Conservation (phyloP, 1,140 invertebrate species). For the Drosophila ironensis region DNA sequence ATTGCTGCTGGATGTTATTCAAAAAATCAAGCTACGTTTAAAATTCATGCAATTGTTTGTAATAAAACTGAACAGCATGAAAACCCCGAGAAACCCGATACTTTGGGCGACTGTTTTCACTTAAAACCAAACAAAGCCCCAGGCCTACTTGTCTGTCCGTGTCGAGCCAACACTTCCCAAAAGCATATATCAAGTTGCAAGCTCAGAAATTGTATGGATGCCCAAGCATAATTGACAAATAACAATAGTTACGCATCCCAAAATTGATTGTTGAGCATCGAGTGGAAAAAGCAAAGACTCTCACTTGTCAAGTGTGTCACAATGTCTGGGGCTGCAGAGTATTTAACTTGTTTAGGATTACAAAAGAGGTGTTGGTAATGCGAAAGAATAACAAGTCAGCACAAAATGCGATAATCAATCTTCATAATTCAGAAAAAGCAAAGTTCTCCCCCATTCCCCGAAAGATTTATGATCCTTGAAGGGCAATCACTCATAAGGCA, state of each 20-base stretch:
- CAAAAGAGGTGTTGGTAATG: conserved; percentile 40
- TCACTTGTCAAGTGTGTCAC: too few relatives aligned
- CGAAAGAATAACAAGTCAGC: conserved; percentile 32
- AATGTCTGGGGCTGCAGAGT: background rate
- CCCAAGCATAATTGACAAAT: too few relatives aligned
- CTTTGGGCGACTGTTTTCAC: background rate
- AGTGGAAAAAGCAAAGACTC: too few relatives aligned
- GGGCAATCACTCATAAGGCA: conserved; percentile 41
- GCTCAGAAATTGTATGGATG: too few relatives aligned
- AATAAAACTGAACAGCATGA: background rate
- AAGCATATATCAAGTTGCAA: background rate
- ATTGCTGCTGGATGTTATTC: too few relatives aligned
- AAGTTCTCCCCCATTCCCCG: conserved; percentile 7
- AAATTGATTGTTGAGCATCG: too few relatives aligned
- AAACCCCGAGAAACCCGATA: background rate
- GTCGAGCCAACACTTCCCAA: background rate
- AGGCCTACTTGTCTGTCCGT: too few relatives aligned
- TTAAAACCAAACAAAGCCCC: background rate
- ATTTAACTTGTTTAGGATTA: conserved; percentile 29
- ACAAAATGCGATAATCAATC: conserved; percentile 35
- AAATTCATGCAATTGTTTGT: background rate
- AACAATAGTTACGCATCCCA: too few relatives aligned
- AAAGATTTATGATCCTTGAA: conserved; percentile 36
- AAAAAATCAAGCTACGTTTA: too few relatives aligned
- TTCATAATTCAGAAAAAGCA: conserved; percentile 28